A percentile compares a stretch with the other conserved stretches of the same genome.
These are phyloP conservation scores for Fulmarus glacialis DNA, from an alignment of 2,113 vertebrate genomes.

Conservation along the genomic window DNA sequence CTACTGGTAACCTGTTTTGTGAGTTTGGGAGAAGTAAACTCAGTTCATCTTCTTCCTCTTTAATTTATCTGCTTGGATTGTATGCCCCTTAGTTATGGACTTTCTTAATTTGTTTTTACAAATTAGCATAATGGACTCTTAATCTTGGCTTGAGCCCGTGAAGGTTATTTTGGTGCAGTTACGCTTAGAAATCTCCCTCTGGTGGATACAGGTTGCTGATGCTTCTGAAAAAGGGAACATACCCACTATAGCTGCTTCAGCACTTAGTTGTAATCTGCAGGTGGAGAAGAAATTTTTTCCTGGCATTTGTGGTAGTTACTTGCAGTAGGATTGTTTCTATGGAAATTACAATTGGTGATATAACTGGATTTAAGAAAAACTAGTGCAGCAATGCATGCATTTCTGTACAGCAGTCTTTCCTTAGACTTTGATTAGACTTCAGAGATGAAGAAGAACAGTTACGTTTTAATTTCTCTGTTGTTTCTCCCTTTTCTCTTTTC, in stretches of 20 bases:
- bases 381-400: not conserved
- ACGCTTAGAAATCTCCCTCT: conserved; percentile 27
- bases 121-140: not conserved
- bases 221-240: not conserved
- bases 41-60: not conserved
- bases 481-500: not conserved
- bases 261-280: not conserved
- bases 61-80: conserved; percentile 13
- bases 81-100: conserved; percentile 24
- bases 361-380: not conserved
- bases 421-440: not conserved
- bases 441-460: not conserved
- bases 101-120: conserved; percentile 21
- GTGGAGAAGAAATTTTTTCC: not conserved
- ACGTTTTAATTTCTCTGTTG: not conserved
- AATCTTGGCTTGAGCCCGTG: not conserved
- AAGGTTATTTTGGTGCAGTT: not conserved
- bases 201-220: not conserved
- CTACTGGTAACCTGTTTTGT: not conserved
- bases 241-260: not conserved
- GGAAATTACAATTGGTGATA: not conserved
- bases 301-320: not conserved
- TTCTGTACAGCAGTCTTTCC: not conserved
- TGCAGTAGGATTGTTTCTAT: not conserved
- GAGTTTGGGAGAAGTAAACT: not conserved